Evolutionary conservation across 2,797 vertebrate species (phyloP), one percentile per base, ranked within the genome.

Genomic region (Myripristis murdjan): DNA sequence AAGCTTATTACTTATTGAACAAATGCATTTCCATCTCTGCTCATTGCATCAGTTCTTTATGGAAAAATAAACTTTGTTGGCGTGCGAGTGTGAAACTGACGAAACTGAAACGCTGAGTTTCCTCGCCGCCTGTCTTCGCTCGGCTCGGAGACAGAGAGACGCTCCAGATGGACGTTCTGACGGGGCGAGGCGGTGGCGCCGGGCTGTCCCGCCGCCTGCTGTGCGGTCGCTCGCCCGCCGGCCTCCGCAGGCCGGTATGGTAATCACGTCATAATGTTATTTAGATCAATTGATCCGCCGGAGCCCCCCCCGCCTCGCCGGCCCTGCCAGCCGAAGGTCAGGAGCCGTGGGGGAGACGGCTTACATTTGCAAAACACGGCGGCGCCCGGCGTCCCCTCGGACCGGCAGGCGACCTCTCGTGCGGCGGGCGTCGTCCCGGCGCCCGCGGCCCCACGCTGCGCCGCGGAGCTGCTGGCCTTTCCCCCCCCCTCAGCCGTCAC

Each of bases 211-310:
- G 28, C 61, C 0, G 58, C 69, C 73, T 73, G 81, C 82, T 75
- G 78, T 74, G 70, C 54, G 77, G 68, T 74, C 12, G 28, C n/a
- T n/a, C n/a, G 39, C 60, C 74, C 43, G 46, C 0, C 5, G 60
- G 64, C 61, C 71, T n/a, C 68, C 74, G 58, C 12, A 63, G 82
- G 70, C 70, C 46, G 2, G 53, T 91, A 94, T 93, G 91, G 77
- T 90, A 93, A 94, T 93, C 77, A 63, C 67, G 41, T 93, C 90
- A 91, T 89, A 80, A 91, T 93, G 92, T 92, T 93, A 94, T 93
- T 94, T 91, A 91, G 91, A 94, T 92, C 90, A 89, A 93, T 93
- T 78, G 83, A 86, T 91, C 41, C 47, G 72, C 57, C 6, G 33
- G 8, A 56, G 3, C n/a, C 24, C 59, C 31, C 67, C 57, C 60